phyloP scores from a whole-genome alignment of 1,140 invertebrate species.

The Brachionus rubens region DNA sequence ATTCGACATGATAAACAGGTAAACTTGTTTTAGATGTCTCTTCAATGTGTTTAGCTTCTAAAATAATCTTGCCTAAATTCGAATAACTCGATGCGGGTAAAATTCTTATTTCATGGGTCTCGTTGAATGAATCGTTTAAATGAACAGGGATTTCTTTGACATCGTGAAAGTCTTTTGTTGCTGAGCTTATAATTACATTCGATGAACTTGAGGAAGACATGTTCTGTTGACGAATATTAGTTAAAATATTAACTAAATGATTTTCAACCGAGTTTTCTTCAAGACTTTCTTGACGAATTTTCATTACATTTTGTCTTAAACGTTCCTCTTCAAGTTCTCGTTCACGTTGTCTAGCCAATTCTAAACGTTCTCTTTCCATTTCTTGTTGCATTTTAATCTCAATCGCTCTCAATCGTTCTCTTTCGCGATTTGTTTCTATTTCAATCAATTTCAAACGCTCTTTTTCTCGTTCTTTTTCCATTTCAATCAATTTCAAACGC shows the following conservation, averaged over 20 bases:
- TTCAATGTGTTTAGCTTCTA: slow-evolving; percentile 18
- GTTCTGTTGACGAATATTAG: slow-evolving; percentile 11
- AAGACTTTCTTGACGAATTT: neutral
- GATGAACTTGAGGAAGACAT: neutral
- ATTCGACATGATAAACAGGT: slow-evolving; percentile 16
- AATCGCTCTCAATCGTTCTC: neutral
- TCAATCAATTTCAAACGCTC: too few species aligned
- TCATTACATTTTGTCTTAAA: neutral
- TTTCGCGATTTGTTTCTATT: too few species aligned
- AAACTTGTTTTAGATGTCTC: neutral
- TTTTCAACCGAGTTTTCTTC: neutral
- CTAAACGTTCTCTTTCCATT: too few species aligned
- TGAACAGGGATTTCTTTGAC: slow-evolving; percentile 3
- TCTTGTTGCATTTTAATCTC: too few species aligned
- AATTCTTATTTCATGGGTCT: slow-evolving; percentile 24
- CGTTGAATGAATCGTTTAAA: slow-evolving; percentile 24
- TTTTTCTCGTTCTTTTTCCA: neutral
- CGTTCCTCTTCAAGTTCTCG: neutral
- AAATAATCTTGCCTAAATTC: slow-evolving; percentile 12
- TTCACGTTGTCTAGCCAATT: neutral
- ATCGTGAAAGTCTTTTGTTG: slow-evolving; percentile 1
- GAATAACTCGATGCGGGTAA: neutral
- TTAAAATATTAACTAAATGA: slow-evolving; percentile 7
- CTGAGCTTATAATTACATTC: neutral
- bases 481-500: neutral